Evolutionary conservation across 2,797 vertebrate species (phyloP).

Genomic region (Pelochelys cantorii): DNA sequence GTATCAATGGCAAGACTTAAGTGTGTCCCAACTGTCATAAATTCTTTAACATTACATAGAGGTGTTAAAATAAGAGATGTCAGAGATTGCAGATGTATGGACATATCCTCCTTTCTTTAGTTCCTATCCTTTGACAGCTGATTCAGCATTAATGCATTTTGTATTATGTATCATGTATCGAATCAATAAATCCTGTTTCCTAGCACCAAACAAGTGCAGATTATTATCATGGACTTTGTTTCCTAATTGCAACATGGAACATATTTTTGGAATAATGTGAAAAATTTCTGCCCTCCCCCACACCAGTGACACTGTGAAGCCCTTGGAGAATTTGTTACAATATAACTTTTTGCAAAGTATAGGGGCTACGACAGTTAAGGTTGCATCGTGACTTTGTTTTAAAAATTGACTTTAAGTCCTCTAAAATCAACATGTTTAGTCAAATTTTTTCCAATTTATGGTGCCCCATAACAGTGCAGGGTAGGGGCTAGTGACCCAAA

Average conservation of each 20-base stretch:
- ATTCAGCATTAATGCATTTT: slow-evolving; percentile 17
- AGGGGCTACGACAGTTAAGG: background rate
- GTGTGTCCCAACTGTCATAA: slow-evolving; percentile 35
- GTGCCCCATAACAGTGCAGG: too few relatives aligned
- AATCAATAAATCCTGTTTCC: too few relatives aligned
- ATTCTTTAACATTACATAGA: slow-evolving; percentile 56
- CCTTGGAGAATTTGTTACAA: background rate
- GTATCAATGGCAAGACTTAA: slow-evolving; percentile 34
- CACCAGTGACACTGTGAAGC: background rate
- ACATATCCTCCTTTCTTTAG: slow-evolving; percentile 31
- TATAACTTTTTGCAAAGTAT: background rate
- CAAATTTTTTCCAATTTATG: too few relatives aligned
- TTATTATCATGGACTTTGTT: background rate
- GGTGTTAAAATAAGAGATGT: slow-evolving; percentile 27
- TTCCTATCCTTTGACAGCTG: slow-evolving; percentile 6
- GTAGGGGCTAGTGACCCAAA: too few relatives aligned
- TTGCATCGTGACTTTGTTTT: too few relatives aligned
- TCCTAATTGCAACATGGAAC: background rate
- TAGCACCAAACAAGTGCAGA: background rate
- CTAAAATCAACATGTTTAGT: too few relatives aligned
- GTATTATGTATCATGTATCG: background rate
- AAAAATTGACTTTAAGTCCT: too few relatives aligned
- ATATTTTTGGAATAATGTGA: background rate
- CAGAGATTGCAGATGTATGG: slow-evolving; percentile 45
- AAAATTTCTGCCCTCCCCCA: background rate